Conservation (phyloP, 2,113 vertebrate species). For the Nothocercus julius region DNA sequence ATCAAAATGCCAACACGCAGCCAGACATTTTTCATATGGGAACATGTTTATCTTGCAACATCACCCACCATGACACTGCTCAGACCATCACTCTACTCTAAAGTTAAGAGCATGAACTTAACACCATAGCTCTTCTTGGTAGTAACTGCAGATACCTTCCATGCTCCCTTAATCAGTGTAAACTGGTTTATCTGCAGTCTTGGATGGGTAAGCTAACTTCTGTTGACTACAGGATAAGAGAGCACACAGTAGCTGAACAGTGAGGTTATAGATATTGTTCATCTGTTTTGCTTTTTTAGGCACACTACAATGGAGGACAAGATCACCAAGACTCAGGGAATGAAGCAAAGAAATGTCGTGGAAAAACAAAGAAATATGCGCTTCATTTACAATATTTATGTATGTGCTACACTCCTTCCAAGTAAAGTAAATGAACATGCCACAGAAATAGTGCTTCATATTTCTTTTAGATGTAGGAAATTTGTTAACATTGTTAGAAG, state of each 20-base stretch:
- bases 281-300: background rate
- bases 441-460: background rate
- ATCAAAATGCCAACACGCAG: slow-evolving; percentile 6
- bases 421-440: background rate
- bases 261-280: background rate
- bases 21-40: background rate
- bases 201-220: background rate
- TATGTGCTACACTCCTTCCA: background rate
- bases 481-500: slow-evolving; percentile 30
- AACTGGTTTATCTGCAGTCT: background rate
- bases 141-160: background rate
- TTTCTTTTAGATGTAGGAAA: slow-evolving; percentile 17
- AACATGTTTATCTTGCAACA: background rate
- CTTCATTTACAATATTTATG: background rate
- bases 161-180: background rate
- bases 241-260: background rate
- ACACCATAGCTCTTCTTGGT: background rate
- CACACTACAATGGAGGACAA: background rate
- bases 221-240: background rate
- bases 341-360: background rate
- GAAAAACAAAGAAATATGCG: background rate
- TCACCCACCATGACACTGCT: background rate
- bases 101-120: background rate
- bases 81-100: background rate
- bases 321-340: background rate